Percentiles rank a stretch among this genome's conserved stretches.
Conservation (phyloP, 2,888 invertebrate genomes). For the Elegia similella region DNA sequence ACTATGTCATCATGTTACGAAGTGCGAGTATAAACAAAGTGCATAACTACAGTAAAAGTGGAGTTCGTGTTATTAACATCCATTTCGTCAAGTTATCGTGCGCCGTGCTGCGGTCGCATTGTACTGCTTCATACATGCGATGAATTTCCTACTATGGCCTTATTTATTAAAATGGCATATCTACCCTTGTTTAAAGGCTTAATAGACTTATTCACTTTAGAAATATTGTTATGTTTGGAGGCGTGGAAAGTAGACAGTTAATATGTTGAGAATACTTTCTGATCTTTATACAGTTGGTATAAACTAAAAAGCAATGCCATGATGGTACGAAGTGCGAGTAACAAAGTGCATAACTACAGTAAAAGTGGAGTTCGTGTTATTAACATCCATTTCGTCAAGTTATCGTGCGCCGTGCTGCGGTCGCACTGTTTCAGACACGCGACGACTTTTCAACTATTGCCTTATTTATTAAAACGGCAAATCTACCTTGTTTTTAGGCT, state of each 20-base stretch:
- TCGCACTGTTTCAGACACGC: neutral
- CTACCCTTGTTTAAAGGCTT: too few relatives aligned
- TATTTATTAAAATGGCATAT: too few relatives aligned
- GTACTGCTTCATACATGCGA: neutral
- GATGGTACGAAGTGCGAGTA: too few relatives aligned
- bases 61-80: neutral
- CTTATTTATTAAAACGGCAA: slow-evolving; percentile 1
- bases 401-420: neutral
- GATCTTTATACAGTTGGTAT: too few relatives aligned
- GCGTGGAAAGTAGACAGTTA: too few relatives aligned
- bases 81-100: neutral
- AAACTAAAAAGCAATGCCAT: too few relatives aligned
- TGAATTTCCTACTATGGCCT: neutral
- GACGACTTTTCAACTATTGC: neutral
- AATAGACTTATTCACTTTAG: too few relatives aligned
- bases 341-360: neutral
- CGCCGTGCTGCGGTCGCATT: neutral
- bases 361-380: neutral
- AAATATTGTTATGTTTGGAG: too few relatives aligned
- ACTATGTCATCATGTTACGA: too few relatives aligned
- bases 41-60: neutral
- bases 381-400: slow-evolving; percentile 1
- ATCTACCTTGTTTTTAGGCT: slow-evolving; percentile 1
- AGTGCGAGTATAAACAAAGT: too few relatives aligned
- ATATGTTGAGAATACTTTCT: too few relatives aligned